These are phyloP conservation scores for Coenonympha glycerion DNA, from an alignment of 2,888 invertebrate species.

Conservation along the genomic window DNA sequence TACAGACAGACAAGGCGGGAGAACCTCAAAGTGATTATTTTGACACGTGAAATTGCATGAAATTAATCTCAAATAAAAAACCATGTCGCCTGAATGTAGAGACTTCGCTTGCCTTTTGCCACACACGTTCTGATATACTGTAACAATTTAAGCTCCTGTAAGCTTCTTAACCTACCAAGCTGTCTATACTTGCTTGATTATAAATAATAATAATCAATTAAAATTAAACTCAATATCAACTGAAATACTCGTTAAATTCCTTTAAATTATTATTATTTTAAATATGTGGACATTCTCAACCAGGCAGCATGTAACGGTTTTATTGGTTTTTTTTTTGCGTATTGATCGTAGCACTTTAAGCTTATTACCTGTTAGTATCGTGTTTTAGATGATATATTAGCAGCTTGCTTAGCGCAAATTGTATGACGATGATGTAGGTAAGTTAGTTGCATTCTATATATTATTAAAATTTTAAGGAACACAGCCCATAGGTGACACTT, in stretches of 20 bases:
- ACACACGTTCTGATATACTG: not conserved
- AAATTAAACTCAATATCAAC: not conserved
- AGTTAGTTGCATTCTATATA: too few relatives aligned
- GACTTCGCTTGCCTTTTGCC: not conserved
- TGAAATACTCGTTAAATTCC: not conserved
- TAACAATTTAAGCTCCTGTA: not conserved
- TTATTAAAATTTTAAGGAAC: too few relatives aligned
- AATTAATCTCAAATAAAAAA: not conserved
- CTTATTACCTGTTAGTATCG: too few relatives aligned
- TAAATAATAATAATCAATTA: not conserved
- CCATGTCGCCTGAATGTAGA: not conserved
- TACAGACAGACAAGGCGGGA: not conserved
- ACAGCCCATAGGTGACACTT: too few relatives aligned
- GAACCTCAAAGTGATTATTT: not conserved
- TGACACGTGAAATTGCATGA: slow-evolving; percentile 8
- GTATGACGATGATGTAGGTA: too few relatives aligned
- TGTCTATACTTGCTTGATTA: not conserved
- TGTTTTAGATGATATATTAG: too few relatives aligned
- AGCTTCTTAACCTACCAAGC: not conserved
- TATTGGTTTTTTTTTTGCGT: too few relatives aligned
- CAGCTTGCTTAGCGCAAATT: too few relatives aligned
- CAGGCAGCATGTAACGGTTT: too few relatives aligned
- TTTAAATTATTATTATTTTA: not conserved
- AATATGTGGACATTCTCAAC: too few relatives aligned
- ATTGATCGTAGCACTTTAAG: too few relatives aligned